These are phyloP conservation scores for Asobara japonica DNA, from an alignment of 1,140 invertebrate genomes.

Conservation along the genomic window DNA sequence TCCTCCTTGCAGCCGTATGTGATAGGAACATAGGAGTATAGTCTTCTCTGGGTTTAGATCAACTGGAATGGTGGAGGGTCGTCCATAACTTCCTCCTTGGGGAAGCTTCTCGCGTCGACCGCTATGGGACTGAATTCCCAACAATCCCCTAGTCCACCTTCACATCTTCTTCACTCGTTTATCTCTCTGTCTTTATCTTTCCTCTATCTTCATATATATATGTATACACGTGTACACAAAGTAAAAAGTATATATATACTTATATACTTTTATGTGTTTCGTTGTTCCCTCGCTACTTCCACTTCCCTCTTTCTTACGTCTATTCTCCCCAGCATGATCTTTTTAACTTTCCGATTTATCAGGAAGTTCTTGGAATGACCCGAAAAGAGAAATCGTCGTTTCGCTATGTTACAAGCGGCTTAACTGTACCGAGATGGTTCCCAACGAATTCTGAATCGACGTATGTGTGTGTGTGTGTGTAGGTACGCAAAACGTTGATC, in stretches of 20 bases:
- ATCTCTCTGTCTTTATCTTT: constrained; percentile 28
- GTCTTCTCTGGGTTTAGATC: constrained; percentile 1
- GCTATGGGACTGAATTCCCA: constrained; percentile 2
- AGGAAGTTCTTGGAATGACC: no score
- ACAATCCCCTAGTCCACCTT: constrained; percentile 1
- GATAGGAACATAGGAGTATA: background rate
- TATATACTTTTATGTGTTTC: no score
- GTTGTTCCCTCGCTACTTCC: background rate
- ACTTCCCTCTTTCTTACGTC: background rate
- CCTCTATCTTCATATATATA: constrained; percentile 23
- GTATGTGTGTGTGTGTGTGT: no score
- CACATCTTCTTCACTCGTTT: constrained; percentile 15
- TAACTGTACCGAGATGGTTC: no score
- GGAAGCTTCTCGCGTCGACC: constrained; percentile 5
- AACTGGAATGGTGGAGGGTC: constrained; percentile 1
- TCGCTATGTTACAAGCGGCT: no score
- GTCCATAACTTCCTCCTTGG: constrained; percentile 7
- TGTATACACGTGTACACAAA: no score
- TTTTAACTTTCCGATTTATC: no score
- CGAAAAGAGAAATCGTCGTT: no score
- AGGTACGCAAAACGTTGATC: no score
- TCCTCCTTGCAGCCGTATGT: background rate
- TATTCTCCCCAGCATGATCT: no score
- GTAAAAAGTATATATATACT: no score
- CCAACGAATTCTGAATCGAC: no score